Evolutionary conservation across 1,140 invertebrate genomes (phyloP).

Genomic region (Heliconius congener): DNA sequence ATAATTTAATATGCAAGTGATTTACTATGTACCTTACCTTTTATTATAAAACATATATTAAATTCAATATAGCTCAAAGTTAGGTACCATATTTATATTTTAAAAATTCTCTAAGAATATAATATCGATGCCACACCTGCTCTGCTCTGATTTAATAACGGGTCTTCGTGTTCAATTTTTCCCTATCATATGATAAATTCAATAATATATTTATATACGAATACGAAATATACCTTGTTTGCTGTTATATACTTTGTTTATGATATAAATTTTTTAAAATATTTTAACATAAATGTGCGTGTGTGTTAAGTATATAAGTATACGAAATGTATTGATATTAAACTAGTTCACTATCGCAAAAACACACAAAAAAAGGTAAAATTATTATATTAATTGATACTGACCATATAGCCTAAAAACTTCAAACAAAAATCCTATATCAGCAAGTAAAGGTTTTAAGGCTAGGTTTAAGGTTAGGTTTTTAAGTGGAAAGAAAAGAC

Average conservation of each 20-base stretch:
- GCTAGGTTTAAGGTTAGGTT: no score
- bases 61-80: constrained; percentile 16
- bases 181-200: constrained; percentile 62
- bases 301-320: no score
- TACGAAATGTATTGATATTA: no score
- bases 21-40: neutral
- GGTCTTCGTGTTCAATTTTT: constrained; percentile 59
- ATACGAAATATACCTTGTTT: constrained; percentile 31
- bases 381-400: no score
- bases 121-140: constrained; percentile 65
- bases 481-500: constrained; percentile 19
- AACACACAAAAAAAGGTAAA: no score
- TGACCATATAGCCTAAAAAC: neutral
- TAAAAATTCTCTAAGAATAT: constrained; percentile 50
- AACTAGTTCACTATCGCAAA: no score
- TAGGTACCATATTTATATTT: constrained; percentile 44
- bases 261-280: no score
- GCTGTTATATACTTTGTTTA: neutral
- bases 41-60: constrained; percentile 6
- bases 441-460: no score
- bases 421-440: neutral
- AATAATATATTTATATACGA: constrained; percentile 52
- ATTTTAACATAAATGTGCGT: no score
- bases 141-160: constrained; percentile 66
- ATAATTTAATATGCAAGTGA: neutral